Conservation (phyloP, 2,113 vertebrate genomes). For the Axis porcinus region DNA sequence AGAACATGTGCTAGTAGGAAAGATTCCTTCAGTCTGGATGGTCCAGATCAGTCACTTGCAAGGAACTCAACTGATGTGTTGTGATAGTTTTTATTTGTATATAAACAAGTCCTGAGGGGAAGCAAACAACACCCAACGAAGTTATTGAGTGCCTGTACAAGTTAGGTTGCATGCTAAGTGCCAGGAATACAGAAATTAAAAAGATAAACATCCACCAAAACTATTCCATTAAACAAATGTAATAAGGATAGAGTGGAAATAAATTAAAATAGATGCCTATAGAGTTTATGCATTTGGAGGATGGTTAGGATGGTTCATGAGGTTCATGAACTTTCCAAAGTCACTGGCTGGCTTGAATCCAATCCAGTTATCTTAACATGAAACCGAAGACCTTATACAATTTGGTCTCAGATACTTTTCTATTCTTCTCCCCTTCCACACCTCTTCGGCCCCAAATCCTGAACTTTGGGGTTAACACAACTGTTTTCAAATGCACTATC, state of each 20-base stretch:
- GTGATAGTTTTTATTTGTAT: neutral
- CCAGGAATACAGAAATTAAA: neutral
- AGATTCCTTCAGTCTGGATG: neutral
- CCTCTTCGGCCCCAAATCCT: neutral
- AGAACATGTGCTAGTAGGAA: neutral
- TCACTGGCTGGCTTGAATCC: neutral
- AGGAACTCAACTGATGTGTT: neutral
- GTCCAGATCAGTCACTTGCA: neutral
- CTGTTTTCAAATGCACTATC: neutral
- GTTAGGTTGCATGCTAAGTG: neutral
- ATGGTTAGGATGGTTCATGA: neutral
- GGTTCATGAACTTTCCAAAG: constrained; percentile 16
- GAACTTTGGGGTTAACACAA: neutral
- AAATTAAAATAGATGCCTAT: neutral
- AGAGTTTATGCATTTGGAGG: neutral
- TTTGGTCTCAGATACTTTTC: neutral
- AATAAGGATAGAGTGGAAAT: neutral
- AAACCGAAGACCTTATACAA: neutral
- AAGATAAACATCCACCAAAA: neutral
- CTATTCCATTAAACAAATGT: neutral
- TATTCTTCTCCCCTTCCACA: neutral
- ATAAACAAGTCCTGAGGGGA: neutral
- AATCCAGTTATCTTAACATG: neutral
- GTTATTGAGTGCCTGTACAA: neutral
- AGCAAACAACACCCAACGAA: neutral